Conservation (phyloP, 2,888 invertebrate genomes). For the Drosophila aldrichi region DNA sequence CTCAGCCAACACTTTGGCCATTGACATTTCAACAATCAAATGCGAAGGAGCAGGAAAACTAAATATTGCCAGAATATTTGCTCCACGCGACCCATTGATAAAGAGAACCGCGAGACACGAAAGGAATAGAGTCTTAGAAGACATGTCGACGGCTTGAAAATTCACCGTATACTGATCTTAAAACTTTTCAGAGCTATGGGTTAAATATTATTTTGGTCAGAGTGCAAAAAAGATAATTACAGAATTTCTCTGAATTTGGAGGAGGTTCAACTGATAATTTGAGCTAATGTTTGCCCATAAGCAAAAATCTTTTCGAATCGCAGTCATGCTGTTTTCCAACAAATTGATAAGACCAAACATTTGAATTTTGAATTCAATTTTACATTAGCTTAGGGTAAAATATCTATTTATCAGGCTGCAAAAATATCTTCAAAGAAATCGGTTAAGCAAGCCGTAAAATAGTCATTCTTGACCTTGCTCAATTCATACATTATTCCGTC, state of each 20-base stretch:
- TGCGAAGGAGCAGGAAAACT: conserved; percentile 80
- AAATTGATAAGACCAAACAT: not conserved
- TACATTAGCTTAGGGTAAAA: not conserved
- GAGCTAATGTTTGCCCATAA: not conserved
- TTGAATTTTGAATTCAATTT: too few species aligned
- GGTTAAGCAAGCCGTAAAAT: not conserved
- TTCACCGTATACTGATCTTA: conserved; percentile 2
- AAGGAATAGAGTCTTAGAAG: not conserved
- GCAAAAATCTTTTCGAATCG: not conserved
- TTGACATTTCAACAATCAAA: conserved; percentile 79
- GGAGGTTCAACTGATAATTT: not conserved
- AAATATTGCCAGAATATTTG: conserved; percentile 81
- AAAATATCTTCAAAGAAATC: too few species aligned
- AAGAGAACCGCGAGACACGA: not conserved
- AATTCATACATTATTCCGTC: not conserved
- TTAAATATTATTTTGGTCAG: not conserved
- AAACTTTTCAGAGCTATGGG: too few species aligned
- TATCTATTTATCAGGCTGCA: too few species aligned
- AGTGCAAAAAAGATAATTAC: not conserved
- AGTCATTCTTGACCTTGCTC: conserved; percentile 26
- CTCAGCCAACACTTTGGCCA: conserved; percentile 75
- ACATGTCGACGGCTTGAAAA: conserved; percentile 11
- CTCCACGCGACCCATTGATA: conserved; percentile 34
- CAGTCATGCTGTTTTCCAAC: not conserved
- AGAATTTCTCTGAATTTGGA: not conserved